Base-by-base conservation (phyloP, 2,888 invertebrate genomes). In the Hydrotaea diabolus region DNA sequence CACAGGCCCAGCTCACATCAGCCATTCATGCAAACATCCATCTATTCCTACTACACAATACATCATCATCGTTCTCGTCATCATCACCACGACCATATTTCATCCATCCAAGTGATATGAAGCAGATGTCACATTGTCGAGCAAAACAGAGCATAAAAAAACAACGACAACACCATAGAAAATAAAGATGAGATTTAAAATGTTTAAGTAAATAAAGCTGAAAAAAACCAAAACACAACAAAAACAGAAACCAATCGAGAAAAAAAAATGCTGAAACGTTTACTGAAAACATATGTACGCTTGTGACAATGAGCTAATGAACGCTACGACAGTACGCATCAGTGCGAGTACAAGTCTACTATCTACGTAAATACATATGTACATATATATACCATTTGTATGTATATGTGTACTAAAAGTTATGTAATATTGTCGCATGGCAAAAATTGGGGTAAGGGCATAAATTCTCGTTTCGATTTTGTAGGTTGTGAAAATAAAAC, bases 121-220 rank as follows among this genome's bases (percentile, higher is more conserved):
- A 82, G 79, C 85, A 85, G 85, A 85, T 85, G 85, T 85, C 85
- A 82, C 80, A 43, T 77, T 76, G n/a, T 26, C 39, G 39, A 13
- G 39, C 2, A 0, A 57, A 46, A 71, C 57, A 26, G 49, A 55
- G 73, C 72, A 11, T 39, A 73, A 36, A 43, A 73, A 23, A 43
- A 31, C 17, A 64, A 64, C 66, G n/a, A 43, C 66, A 66, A 66
- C 39, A 36, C 19, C 66, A 69, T 43, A 43, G 3, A 36, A 69
- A 74, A 62, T 46, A 62, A 74, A 74, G 74, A 74, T 74, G 74
- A 74, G 74, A 74, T 74, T 74, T 74, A 74, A 74, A 74, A 59
- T 62, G 59, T 62, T 74, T 23, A 62, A 46, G 46, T 62, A 74
- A 43, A 74, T 62, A 74, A 74, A 74, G 39, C 59, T n/a, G 43